A percentile compares a stretch with the other conserved stretches of the same genome.
phyloP scores from a whole-genome alignment of 2,888 invertebrate genomes.

The Endotricha flammealis region DNA sequence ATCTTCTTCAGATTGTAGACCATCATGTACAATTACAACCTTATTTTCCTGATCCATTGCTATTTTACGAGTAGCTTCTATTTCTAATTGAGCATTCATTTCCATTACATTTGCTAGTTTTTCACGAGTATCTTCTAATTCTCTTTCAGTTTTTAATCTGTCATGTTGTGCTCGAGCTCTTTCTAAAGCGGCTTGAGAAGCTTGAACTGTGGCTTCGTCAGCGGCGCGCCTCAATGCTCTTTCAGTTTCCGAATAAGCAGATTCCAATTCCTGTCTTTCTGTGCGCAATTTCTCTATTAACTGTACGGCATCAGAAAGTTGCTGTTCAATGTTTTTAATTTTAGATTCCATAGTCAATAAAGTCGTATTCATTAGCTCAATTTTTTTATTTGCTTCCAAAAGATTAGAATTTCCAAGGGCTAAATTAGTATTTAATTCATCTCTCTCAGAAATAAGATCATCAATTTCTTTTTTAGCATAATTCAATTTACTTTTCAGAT shows the following conservation, averaged over 20 bases:
- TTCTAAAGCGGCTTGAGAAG: slow-evolving; percentile 85
- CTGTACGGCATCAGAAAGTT: slow-evolving; percentile 41
- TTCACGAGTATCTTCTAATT: slow-evolving; percentile 76
- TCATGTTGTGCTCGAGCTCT: slow-evolving; percentile 85
- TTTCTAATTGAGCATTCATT: slow-evolving; percentile 54
- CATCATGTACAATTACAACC: slow-evolving; percentile 45
- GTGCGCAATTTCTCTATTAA: slow-evolving; percentile 46
- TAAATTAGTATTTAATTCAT: slow-evolving; percentile 40
- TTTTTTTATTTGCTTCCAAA: slow-evolving; percentile 39
- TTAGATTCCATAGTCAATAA: slow-evolving; percentile 38
- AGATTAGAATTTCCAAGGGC: slow-evolving; percentile 37
- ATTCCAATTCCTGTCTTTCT: slow-evolving; percentile 61
- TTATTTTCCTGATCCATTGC: slow-evolving; percentile 45
- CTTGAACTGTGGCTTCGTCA: slow-evolving; percentile 84
- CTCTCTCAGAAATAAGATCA: slow-evolving; percentile 44
- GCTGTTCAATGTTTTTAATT: slow-evolving; percentile 50
- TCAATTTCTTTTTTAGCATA: slow-evolving; percentile 50
- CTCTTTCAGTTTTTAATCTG: slow-evolving; percentile 81
- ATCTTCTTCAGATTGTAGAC: slow-evolving; percentile 53
- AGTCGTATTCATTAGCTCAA: slow-evolving; percentile 40
- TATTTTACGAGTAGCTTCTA: slow-evolving; percentile 65
- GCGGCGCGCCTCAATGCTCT: slow-evolving; percentile 81
- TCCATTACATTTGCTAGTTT: slow-evolving; percentile 55
- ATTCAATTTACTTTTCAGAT: slow-evolving; percentile 64
- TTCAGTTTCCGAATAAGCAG: slow-evolving; percentile 67